These are phyloP conservation scores for Mercenaria mercenaria DNA, from an alignment of 1,140 invertebrate genomes.

Conservation along the genomic window DNA sequence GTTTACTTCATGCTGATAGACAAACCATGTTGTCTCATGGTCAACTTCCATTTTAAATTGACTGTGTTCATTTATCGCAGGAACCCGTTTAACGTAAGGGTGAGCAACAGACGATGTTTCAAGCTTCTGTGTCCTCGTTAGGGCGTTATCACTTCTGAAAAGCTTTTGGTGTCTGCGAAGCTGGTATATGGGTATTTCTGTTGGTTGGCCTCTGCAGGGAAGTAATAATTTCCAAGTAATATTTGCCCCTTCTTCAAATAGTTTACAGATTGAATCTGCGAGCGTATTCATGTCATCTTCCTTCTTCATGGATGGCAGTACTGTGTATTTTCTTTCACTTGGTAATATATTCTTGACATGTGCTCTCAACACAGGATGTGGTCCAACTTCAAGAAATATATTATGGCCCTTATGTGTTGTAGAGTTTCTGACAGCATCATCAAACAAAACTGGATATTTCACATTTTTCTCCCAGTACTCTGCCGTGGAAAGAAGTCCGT, in stretches of 20 bases:
- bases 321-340: neutral
- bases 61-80: neutral
- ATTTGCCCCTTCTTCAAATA: slow-evolving; percentile 62
- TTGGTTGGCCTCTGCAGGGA: neutral
- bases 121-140: neutral
- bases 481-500: neutral
- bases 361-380: slow-evolving; percentile 53
- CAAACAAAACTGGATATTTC: slow-evolving; percentile 54
- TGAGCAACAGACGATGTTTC: neutral
- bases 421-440: slow-evolving; percentile 41
- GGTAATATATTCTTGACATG: slow-evolving; percentile 58
- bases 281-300: slow-evolving; percentile 42
- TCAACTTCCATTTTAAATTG: neutral
- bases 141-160: neutral
- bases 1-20: slow-evolving; percentile 56
- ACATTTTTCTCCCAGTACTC: slow-evolving; percentile 69
- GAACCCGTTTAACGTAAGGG: neutral
- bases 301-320: slow-evolving; percentile 53
- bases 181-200: slow-evolving; percentile 22
- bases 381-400: slow-evolving; percentile 68
- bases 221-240: slow-evolving; percentile 63
- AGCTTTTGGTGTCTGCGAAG: neutral
- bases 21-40: neutral
- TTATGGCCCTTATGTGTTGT: neutral
- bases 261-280: slow-evolving; percentile 7